Evolutionary conservation across 2,888 invertebrate genomes (phyloP), one percentile per base, ranked within the genome.

Genomic region (Siphlonurus alternatus): DNA sequence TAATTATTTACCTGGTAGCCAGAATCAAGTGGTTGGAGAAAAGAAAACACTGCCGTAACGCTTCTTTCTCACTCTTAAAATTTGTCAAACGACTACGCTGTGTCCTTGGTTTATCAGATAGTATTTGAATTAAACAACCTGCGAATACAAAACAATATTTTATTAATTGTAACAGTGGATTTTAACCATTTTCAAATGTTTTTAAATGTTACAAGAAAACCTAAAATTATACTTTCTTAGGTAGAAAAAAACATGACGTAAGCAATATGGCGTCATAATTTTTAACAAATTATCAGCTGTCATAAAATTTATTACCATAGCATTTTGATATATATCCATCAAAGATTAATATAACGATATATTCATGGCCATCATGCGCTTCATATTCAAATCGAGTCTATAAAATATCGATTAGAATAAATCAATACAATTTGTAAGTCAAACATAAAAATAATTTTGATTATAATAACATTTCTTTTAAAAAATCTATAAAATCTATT

Each of bases 1-100:
- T 22, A 53, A 53, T 15, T 53, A 53, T 53, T 53, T 53, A 82
- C 76, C 87, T 81, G 1, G 89, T 93, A 1, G 92, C 89, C 61
- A 93, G 79, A 68, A 94, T 85, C 69, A 93, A 80, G 74, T 93
- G 91, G 79, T 93, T 93, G 67, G 93, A 92, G 78, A 94, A 94
- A 22, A 94, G 81, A 73, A 91, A 94, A 68, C 93, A 92, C 74
- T 93, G 93, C 0, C 93, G 80, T 1, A 86, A 76, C 5, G 80
- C 79, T 72, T 88, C 88, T 70, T 85, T 86, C 70, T 87, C 87
- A 64, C 78, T 78, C 70, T 83, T 83, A 70, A 85, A 83, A 61
- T 83, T 81, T 20, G 79, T 74, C 38, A 83, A 72, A 67, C 85
- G 79, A 67, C 81, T 82, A 65, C 83, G 77, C 54, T 76, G 76